Evolutionary conservation across 2,113 vertebrate genomes (phyloP), one percentile per base, ranked within the genome.

Genomic region (Antigone vipio): DNA sequence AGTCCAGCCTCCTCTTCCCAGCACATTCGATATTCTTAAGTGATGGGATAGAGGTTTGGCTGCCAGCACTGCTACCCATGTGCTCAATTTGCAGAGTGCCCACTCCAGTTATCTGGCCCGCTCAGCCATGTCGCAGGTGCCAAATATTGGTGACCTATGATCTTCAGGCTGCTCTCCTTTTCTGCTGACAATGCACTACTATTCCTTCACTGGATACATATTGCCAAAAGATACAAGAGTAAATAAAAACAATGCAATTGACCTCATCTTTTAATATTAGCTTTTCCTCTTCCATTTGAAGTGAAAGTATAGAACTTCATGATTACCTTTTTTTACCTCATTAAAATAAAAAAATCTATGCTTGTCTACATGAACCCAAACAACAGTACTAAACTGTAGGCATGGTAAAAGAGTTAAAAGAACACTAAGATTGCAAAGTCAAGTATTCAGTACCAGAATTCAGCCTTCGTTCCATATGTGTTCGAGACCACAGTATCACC

Each of bases 1-100:
- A 49, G 49, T 45, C 68, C 6, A 14, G 50, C 68, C 83, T 89
- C 69, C 87, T 89, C 75, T 64, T 81, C 47, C 59, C 74, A 94
- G 73, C 68, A 89, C 17, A 75, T 58, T 73, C 9, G 8, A 52
- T 96, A 96, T 58, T 94, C 72, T 58, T 67, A 97, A 97, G 74
- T 58, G 89, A 84, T 58, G 27, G 15, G 50, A 49, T 44, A 64
- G 78, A 35, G 38, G 40, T 59, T 35, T 93, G 83, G 58, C 62
- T 90, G 94, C 89, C 91, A 96, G 79, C 67, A 78, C 49, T 8
- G 12, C 85, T 49, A 74, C 50, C 81, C 82, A 55, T 22, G 67
- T 63, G 83, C 69, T 90, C 69, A 35, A 71, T 87, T 85, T 81
- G 71, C 71, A 87, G 72, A 58, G 85, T 49, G 63, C 20, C 78